These are phyloP conservation scores for Camponotus pennsylvanicus DNA, from an alignment of 1,140 invertebrate species.

Conservation along the genomic window DNA sequence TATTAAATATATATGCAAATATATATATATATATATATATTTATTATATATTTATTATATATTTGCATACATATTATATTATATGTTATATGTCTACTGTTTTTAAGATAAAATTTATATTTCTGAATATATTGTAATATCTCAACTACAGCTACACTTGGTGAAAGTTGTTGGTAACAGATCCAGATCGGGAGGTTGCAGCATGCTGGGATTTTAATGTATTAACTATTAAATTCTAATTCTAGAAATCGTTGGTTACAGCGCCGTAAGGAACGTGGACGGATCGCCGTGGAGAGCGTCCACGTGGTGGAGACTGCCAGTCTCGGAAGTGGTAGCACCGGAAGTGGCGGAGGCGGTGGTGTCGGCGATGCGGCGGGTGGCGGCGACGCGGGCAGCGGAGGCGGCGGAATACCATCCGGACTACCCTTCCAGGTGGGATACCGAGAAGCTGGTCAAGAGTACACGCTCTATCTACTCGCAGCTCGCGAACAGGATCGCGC, in stretches of 20 bases:
- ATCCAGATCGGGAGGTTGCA: background rate
- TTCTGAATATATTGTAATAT: background rate
- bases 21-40: no score
- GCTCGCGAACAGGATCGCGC: constrained; percentile 90
- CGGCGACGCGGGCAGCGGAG: constrained; percentile 78
- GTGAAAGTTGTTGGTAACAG: constrained; percentile 12
- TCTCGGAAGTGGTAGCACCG: constrained; percentile 85
- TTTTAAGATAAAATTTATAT: no score
- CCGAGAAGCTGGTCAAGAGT: constrained; percentile 90
- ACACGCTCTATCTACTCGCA: constrained; percentile 92
- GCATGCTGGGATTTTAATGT: background rate
- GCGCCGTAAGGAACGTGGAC: constrained; percentile 93
- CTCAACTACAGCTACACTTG: background rate
- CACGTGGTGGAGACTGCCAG: constrained; percentile 92
- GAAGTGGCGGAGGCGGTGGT: constrained; percentile 66
- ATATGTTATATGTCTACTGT: no score
- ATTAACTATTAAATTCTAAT: constrained; percentile 4
- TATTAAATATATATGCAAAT: no score
- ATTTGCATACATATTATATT: no score
- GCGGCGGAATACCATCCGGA: constrained; percentile 83
- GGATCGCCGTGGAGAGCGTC: constrained; percentile 91
- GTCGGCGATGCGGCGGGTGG: constrained; percentile 75
- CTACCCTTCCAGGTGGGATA: constrained; percentile 92
- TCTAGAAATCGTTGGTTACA: constrained; percentile 79
- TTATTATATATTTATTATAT: no score